Evolutionary conservation across 2,888 invertebrate genomes (phyloP).

Genomic region (Nomada goodeniana): DNA sequence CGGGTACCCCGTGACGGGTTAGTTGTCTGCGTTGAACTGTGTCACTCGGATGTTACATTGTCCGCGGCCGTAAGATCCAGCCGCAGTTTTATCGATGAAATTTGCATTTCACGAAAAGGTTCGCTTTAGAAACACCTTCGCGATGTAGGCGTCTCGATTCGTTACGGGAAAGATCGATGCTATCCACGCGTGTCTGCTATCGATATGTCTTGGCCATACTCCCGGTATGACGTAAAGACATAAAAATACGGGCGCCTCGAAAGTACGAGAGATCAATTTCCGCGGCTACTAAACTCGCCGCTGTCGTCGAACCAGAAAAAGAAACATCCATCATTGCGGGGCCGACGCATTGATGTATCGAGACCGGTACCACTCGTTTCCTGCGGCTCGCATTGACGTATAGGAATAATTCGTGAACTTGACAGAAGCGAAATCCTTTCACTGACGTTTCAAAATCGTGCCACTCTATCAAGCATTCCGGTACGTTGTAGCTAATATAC

Average conservation of each 20-base stretch:
- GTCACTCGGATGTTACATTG: too few relatives aligned
- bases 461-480: constrained; percentile 37
- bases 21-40: not conserved
- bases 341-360: constrained; percentile 61
- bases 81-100: too few relatives aligned
- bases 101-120: too few relatives aligned
- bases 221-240: constrained; percentile 36
- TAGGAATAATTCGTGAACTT: constrained; percentile 17
- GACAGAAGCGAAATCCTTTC: constrained; percentile 59
- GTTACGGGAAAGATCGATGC: not conserved
- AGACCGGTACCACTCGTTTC: constrained; percentile 22
- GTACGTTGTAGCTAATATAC: not conserved
- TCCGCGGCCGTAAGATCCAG: too few relatives aligned
- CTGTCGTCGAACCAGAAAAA: constrained; percentile 46
- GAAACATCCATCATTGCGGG: constrained; percentile 55
- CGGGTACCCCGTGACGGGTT: not conserved
- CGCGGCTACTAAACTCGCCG: constrained; percentile 51
- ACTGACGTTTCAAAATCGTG: constrained; percentile 65
- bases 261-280: constrained; percentile 65
- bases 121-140: too few relatives aligned
- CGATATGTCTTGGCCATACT: constrained; percentile 37
- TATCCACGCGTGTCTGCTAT: not conserved
- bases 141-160: not conserved
- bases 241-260: constrained; percentile 60
- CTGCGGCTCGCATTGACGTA: constrained; percentile 16